Evolutionary conservation across 2,113 vertebrate species (phyloP).

Genomic region (Labeo catla): DNA sequence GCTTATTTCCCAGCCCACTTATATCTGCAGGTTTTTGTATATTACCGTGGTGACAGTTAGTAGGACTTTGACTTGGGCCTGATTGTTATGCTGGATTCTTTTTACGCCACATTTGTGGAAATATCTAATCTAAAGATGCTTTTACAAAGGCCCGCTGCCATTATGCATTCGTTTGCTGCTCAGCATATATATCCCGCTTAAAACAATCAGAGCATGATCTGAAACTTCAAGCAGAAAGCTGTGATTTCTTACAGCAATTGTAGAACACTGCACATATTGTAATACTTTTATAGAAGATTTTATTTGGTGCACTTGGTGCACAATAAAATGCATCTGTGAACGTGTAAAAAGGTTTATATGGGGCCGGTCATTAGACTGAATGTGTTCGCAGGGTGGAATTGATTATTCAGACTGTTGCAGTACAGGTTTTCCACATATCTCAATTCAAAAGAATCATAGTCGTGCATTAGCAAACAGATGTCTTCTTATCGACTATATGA

Average conservation of each 20-base stretch:
- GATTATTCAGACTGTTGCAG: neutral
- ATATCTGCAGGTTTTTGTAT: slow-evolving; percentile 24
- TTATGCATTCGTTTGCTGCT: neutral
- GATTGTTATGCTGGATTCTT: slow-evolving; percentile 41
- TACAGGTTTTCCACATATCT: neutral
- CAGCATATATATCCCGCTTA: neutral
- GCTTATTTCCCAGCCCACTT: slow-evolving; percentile 23
- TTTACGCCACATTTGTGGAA: neutral
- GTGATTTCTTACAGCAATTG: neutral
- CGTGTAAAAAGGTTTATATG: neutral
- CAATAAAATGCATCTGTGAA: neutral
- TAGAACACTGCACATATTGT: neutral
- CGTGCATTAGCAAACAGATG: slow-evolving; percentile 35
- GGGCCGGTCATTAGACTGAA: neutral
- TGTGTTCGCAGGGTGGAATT: neutral
- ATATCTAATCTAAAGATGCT: neutral
- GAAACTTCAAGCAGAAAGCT: neutral
- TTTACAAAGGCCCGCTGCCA: neutral
- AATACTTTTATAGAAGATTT: neutral
- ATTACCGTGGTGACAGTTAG: slow-evolving; percentile 19
- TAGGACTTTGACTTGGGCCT: slow-evolving; percentile 33
- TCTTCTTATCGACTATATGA: neutral
- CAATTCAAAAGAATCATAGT: slow-evolving; percentile 10
- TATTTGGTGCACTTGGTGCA: neutral
- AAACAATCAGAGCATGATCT: neutral